Conservation (phyloP, 1,140 invertebrate species). For the Penaeus indicus region DNA sequence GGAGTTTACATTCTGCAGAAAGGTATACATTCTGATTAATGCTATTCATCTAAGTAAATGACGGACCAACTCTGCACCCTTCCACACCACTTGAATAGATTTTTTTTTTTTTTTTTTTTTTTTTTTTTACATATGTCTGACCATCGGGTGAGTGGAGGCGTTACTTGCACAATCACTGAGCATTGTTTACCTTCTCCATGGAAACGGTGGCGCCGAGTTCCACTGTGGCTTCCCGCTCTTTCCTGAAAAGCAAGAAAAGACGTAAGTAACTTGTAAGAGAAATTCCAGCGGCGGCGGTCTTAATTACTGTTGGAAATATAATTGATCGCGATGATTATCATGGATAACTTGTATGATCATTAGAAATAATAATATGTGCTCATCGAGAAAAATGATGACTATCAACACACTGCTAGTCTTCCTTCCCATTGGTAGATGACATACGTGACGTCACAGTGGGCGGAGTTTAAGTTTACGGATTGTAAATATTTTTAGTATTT, state of each 20-base stretch:
- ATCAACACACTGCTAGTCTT: constrained; percentile 6
- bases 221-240: not conserved
- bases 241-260: constrained; percentile 12
- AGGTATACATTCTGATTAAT: constrained; percentile 22
- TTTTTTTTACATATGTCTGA: too few species aligned
- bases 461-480: not conserved
- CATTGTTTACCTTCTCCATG: constrained; percentile 45
- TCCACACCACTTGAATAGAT: not conserved
- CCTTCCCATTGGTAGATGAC: constrained; percentile 24
- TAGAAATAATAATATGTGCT: not conserved
- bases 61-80: not conserved
- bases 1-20: not conserved
- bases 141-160: not conserved
- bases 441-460: constrained; percentile 38
- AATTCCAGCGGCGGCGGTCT: too few species aligned
- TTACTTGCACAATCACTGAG: constrained; percentile 12
- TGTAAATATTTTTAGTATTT: not conserved
- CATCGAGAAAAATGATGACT: constrained; percentile 26
- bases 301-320: too few species aligned
- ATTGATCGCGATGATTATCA: too few species aligned
- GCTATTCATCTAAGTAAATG: constrained; percentile 39
- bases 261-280: not conserved
- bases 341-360: too few species aligned
- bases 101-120: not conserved
- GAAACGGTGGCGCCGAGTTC: not conserved